Evolutionary conservation across 2,797 vertebrate genomes (phyloP), one percentile per base, ranked within the genome.

Genomic region (Galagoides demidoff): DNA sequence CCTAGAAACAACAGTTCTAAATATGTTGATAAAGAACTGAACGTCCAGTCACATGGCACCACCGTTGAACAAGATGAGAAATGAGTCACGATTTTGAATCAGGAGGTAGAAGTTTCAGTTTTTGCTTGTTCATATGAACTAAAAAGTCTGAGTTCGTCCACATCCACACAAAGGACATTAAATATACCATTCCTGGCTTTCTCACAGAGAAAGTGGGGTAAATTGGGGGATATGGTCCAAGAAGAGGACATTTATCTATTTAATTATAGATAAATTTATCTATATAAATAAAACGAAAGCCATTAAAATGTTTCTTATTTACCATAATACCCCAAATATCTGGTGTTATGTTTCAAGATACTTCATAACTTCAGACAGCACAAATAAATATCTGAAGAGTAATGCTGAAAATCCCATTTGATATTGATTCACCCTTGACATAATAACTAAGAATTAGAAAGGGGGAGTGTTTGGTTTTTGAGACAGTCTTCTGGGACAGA

Each of bases 401-500:
- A 91, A 82, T 39, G 29, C 8, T 73, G 29, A 71, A 71, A 93
- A 90, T 12, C 5, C 37, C 23, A 71, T 94, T 85, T 88, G 31
- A 73, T 79, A 31, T 49, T 88, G 34, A 92, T 49, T 94, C 63
- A 29, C 34, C 79, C 55, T 93, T 90, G 39, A 78, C 23, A 64
- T 3, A 78, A 31, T 87, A 71, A 91, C 11, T 71, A 81, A 84
- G 20, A 74, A 66, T 68, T 4, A n/a, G 16, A 19, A n/a, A 29
- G 14, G 29, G 13, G 64, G 3, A 7, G 27, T 63, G 13, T 14
- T 63, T 66, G 31, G n/a, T 66, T 68, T 20, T 68, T 8, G n/a
- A 19, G 31, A 34, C 64, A 68, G 31, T 19, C 7, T 34, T 31
- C n/a, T 9, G 1, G 31, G 31, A 31, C 19, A 34, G 64, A 68